Percentiles rank a stretch among this genome's conserved stretches.
These are phyloP conservation scores for Trypoxylon attenuatum DNA, from an alignment of 2,888 invertebrate species.

Conservation along the genomic window DNA sequence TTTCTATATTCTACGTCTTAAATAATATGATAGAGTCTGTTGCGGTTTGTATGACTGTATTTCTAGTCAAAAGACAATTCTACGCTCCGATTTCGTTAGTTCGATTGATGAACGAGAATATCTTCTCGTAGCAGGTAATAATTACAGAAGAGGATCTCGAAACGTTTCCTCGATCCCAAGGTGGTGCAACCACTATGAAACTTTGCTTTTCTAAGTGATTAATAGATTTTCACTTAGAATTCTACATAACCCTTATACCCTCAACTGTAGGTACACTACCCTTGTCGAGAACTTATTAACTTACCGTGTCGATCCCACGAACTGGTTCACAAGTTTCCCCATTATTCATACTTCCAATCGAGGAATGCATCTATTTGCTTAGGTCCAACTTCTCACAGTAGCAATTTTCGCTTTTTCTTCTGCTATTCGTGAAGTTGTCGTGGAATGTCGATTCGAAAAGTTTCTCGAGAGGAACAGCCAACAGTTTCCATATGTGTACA, in stretches of 20 bases:
- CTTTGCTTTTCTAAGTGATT: conserved; percentile 18
- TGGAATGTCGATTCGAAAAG: too few relatives aligned
- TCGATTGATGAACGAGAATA: not conserved
- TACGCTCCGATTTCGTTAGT: not conserved
- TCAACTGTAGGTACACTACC: conserved; percentile 3
- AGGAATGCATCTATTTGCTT: too few relatives aligned
- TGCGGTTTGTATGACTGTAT: too few relatives aligned
- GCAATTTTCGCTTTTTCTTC: too few relatives aligned
- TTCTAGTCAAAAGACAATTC: too few relatives aligned
- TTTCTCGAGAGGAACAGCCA: too few relatives aligned
- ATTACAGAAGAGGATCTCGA: conserved; percentile 1
- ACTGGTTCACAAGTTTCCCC: conserved; percentile 25
- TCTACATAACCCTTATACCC: conserved; percentile 20
- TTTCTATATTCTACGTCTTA: too few relatives aligned
- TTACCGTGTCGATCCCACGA: conserved; percentile 21
- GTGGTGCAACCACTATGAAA: not conserved
- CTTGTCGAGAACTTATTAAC: conserved; percentile 13
- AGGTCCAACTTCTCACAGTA: too few relatives aligned
- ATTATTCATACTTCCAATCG: conserved; percentile 26
- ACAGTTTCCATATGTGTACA: too few relatives aligned
- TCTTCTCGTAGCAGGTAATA: not conserved
- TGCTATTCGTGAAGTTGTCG: too few relatives aligned
- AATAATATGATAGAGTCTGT: too few relatives aligned
- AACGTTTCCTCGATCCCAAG: not conserved
- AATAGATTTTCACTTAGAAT: conserved; percentile 22